Percentiles rank a stretch among this genome's conserved stretches.
phyloP scores from a whole-genome alignment of 2,888 invertebrate species.

The Drosophila gaucha region DNA sequence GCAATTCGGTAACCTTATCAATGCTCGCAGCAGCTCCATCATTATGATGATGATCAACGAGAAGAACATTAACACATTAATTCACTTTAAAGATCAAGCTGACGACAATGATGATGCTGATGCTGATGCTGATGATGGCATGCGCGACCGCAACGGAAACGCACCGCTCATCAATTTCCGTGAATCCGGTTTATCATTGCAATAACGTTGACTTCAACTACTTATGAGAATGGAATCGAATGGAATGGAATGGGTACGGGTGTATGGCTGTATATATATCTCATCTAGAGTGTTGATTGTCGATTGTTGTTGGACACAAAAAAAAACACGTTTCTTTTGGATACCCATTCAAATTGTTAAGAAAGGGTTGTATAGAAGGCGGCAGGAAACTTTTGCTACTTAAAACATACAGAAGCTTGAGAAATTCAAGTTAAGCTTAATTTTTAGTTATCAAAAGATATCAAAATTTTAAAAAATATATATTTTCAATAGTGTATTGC shows the following conservation, averaged over 20 bases:
- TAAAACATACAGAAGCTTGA: too few relatives aligned
- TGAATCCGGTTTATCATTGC: constrained; percentile 57
- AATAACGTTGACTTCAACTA: constrained; percentile 9
- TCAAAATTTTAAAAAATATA: too few relatives aligned
- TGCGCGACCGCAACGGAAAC: constrained; percentile 44
- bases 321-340: background rate
- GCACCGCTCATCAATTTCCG: constrained; percentile 45
- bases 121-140: constrained; percentile 21
- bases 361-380: too few relatives aligned
- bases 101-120: background rate
- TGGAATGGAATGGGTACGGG: background rate
- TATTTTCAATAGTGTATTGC: too few relatives aligned
- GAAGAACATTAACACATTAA: constrained; percentile 6
- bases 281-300: too few relatives aligned
- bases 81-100: too few relatives aligned
- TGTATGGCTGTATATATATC: too few relatives aligned
- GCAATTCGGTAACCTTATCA: constrained; percentile 20
- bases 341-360: too few relatives aligned
- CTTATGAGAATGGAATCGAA: constrained; percentile 2
- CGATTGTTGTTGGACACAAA: too few relatives aligned
- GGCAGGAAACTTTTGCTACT: too few relatives aligned
- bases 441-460: too few relatives aligned
- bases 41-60: background rate
- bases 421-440: too few relatives aligned
- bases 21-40: background rate